phyloP scores from a whole-genome alignment of 1,140 invertebrate species.

The Danaus melanippus region DNA sequence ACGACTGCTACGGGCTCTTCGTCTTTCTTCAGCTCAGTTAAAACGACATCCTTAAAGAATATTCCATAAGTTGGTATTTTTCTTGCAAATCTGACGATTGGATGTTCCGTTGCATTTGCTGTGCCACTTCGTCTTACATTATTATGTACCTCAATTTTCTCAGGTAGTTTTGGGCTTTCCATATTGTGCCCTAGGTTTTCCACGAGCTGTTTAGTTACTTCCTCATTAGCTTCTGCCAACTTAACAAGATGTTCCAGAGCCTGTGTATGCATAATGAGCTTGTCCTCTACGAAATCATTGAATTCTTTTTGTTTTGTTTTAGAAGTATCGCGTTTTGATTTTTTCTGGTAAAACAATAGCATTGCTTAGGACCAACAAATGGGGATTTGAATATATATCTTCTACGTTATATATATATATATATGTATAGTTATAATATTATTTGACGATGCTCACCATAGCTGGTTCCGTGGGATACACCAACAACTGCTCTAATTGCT shows the following conservation, averaged over 20 bases:
- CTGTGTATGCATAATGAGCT: conserved; percentile 43
- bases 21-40: conserved; percentile 22
- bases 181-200: conserved; percentile 29
- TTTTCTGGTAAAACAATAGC: conserved; percentile 35
- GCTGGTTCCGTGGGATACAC: conserved; percentile 24
- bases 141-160: conserved; percentile 34
- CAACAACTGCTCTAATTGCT: conserved; percentile 27
- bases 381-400: too few relatives aligned
- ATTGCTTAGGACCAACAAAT: conserved; percentile 12
- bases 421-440: conserved; percentile 4
- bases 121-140: conserved; percentile 23
- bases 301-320: conserved; percentile 21
- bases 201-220: conserved; percentile 29
- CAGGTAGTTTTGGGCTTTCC: conserved; percentile 34
- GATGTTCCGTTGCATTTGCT: conserved; percentile 24
- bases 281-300: conserved; percentile 43
- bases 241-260: conserved; percentile 42
- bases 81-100: conserved; percentile 31
- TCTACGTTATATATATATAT: too few relatives aligned
- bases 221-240: conserved; percentile 27
- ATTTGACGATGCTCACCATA: conserved; percentile 25
- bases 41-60: conserved; percentile 34
- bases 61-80: conserved; percentile 38
- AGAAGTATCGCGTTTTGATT: conserved; percentile 30
- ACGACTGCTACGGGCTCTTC: conserved; percentile 32